Evolutionary conservation across 2,888 invertebrate species (phyloP).

Genomic region (Ochropleura leucogaster): DNA sequence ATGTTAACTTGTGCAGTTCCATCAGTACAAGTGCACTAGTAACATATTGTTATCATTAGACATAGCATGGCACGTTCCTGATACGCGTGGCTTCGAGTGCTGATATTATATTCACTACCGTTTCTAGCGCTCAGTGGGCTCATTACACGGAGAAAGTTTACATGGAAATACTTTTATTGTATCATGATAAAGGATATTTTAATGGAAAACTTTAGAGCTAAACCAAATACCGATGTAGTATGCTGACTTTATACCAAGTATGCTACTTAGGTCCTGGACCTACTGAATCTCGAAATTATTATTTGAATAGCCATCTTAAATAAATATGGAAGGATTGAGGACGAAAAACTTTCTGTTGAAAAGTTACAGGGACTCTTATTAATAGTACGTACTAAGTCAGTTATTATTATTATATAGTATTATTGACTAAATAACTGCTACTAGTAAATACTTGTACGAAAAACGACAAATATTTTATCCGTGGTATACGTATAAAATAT

Average conservation of each 20-base stretch:
- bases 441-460: neutral
- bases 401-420: neutral
- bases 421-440: neutral
- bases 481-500: neutral
- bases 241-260: neutral
- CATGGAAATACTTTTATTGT: conserved; percentile 13
- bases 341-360: neutral
- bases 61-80: conserved; percentile 24
- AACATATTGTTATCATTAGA: conserved; percentile 39
- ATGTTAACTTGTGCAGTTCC: neutral
- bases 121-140: neutral
- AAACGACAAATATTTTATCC: neutral
- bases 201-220: neutral
- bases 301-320: neutral
- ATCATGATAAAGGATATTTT: neutral
- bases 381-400: neutral
- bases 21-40: conserved; percentile 10
- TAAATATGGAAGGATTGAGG: neutral
- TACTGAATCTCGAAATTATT: neutral
- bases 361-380: neutral
- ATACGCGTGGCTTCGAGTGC: conserved; percentile 51
- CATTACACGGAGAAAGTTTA: conserved; percentile 17
- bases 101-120: conserved; percentile 30
- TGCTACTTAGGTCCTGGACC: neutral
- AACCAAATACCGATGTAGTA: neutral